phyloP scores from a whole-genome alignment of 23 tunicate species.

The Trididemnum clinides region DNA sequence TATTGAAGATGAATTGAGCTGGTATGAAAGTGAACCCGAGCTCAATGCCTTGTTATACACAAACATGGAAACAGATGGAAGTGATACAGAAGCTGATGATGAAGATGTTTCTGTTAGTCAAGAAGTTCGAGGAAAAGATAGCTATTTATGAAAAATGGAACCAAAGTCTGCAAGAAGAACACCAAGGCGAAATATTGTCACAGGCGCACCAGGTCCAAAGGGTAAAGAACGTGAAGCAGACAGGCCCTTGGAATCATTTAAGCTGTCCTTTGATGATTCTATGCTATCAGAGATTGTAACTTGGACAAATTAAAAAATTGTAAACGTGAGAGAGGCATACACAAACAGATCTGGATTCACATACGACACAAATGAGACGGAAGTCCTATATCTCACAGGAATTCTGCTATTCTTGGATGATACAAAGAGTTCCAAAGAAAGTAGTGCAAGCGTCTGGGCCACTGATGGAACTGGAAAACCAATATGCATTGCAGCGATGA shows the following conservation, averaged over 20 bases:
- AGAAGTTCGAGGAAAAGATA: too few relatives aligned
- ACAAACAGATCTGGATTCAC: not conserved
- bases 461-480: constrained; percentile 24
- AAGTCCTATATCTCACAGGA: not conserved
- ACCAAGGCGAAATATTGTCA: not conserved
- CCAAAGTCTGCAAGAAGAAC: not conserved
- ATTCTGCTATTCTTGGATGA: not conserved
- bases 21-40: too few relatives aligned
- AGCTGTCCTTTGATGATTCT: not conserved
- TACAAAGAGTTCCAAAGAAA: not conserved
- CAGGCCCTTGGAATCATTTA: not conserved
- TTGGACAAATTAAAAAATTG: not conserved
- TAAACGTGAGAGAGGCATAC: not conserved
- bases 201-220: not conserved
- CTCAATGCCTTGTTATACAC: too few relatives aligned
- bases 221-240: too few relatives aligned
- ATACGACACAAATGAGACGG: not conserved
- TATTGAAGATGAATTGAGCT: too few relatives aligned
- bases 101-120: too few relatives aligned
- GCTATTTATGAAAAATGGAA: too few relatives aligned
- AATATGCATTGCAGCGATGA: not conserved
- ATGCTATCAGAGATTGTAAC: not conserved
- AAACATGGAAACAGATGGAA: too few relatives aligned
- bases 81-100: too few relatives aligned
- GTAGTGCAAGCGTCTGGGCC: not conserved